Conservation (phyloP, 2,113 vertebrate genomes). For the Limanda limanda region DNA sequence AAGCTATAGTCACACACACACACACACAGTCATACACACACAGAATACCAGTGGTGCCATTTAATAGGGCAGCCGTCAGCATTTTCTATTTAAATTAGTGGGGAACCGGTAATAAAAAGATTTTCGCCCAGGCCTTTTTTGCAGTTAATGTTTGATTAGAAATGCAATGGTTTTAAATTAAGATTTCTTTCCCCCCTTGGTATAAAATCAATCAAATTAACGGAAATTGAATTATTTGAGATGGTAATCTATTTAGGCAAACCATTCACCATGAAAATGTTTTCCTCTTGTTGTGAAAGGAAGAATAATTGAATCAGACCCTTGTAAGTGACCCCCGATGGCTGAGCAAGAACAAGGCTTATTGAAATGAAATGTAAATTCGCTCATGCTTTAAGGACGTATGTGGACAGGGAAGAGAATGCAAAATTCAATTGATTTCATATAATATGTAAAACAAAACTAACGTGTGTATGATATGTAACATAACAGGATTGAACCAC, state of each 20-base stretch:
- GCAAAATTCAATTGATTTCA: slow-evolving; percentile 18
- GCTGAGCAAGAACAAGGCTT: slow-evolving; percentile 56
- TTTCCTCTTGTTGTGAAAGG: slow-evolving; percentile 74
- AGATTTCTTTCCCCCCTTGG: slow-evolving; percentile 67
- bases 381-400: slow-evolving; percentile 19
- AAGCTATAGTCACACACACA: slow-evolving; percentile 9
- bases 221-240: slow-evolving; percentile 80
- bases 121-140: slow-evolving; percentile 63
- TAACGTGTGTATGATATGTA: background rate
- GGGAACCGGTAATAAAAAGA: slow-evolving; percentile 69
- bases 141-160: slow-evolving; percentile 78
- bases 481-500: background rate
- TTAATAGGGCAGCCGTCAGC: slow-evolving; percentile 64
- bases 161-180: slow-evolving; percentile 80
- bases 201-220: slow-evolving; percentile 82
- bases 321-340: slow-evolving; percentile 72
- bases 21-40: slow-evolving; percentile 15
- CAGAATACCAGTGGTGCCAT: slow-evolving; percentile 44
- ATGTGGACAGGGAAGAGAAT: slow-evolving; percentile 24
- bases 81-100: slow-evolving; percentile 74
- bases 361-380: slow-evolving; percentile 61
- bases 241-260: slow-evolving; percentile 80
- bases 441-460: background rate
- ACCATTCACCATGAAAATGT: slow-evolving; percentile 79
- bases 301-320: slow-evolving; percentile 79